A percentile compares a stretch with the other conserved stretches of the same genome.
These are phyloP conservation scores for Drosophila nasuta DNA, from an alignment of 1,140 invertebrate genomes.

Conservation along the genomic window DNA sequence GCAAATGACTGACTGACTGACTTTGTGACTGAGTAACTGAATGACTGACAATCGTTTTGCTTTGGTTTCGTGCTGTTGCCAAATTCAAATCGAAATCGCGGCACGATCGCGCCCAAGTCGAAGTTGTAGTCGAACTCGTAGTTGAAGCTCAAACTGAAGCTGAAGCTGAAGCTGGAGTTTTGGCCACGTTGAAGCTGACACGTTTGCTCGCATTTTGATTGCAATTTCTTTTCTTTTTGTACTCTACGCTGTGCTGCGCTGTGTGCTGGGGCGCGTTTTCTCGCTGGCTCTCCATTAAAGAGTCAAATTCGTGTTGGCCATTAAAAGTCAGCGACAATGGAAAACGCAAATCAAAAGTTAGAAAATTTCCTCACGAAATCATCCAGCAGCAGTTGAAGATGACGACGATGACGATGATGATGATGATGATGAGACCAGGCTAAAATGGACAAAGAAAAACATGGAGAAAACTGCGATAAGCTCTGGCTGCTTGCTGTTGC, in stretches of 20 bases:
- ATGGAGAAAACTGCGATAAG: conserved; percentile 33
- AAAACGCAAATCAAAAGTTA: conserved; percentile 78
- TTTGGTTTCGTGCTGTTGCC: conserved; percentile 68
- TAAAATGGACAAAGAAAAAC: conserved; percentile 19
- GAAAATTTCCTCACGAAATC: conserved; percentile 72
- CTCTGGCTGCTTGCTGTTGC: background rate
- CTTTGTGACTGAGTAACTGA: conserved; percentile 41
- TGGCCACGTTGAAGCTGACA: conserved; percentile 71
- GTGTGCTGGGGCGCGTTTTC: conserved; percentile 50
- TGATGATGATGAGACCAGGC: conserved; percentile 36
- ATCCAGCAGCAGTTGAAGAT: conserved; percentile 17
- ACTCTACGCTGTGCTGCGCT: conserved; percentile 10
- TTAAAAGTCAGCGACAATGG: conserved; percentile 78
- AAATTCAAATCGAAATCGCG: conserved; percentile 80
- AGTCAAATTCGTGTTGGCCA: conserved; percentile 83
- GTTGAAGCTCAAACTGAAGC: background rate
- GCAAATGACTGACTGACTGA: conserved; percentile 22
- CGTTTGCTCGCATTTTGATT: conserved; percentile 84
- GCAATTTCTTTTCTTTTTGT: conserved; percentile 76
- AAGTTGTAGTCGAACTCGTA: conserved; percentile 21
- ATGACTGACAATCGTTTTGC: conserved; percentile 41
- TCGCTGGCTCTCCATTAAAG: conserved; percentile 61
- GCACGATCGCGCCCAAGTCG: conserved; percentile 66
- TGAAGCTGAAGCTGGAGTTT: conserved; percentile 11
- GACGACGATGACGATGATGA: conserved; percentile 1